A percentile compares a stretch with the other conserved stretches of the same genome.
Conservation (phyloP, 1,140 invertebrate genomes). For the Bradysia coprophila region DNA sequence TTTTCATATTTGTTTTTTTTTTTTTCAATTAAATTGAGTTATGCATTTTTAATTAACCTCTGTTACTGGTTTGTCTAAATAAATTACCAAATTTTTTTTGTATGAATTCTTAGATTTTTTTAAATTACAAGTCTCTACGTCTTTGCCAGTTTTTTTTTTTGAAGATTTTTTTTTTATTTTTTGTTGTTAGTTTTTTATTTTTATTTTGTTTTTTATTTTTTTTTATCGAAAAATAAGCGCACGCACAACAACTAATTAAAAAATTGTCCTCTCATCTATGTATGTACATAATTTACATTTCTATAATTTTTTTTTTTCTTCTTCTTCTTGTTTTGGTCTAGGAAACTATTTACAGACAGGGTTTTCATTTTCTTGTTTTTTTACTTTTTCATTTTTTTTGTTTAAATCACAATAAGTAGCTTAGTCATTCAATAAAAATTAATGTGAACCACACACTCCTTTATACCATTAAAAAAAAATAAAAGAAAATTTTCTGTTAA, state of each 20-base stretch:
- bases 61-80: too few species aligned
- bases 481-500: background rate
- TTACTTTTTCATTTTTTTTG: too few species aligned
- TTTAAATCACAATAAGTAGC: background rate
- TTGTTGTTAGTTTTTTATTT: background rate
- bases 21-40: too few species aligned
- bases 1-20: too few species aligned
- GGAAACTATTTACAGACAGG: background rate
- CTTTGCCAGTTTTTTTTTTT: background rate
- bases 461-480: background rate
- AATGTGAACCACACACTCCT: background rate
- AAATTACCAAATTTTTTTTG: too few species aligned
- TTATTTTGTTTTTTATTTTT: background rate
- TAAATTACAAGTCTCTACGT: constrained; percentile 1
- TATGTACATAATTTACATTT: background rate
- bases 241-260: background rate
- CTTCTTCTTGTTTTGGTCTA: background rate
- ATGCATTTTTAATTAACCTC: too few species aligned
- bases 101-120: background rate
- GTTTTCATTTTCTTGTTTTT: too few species aligned
- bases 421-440: too few species aligned
- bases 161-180: background rate
- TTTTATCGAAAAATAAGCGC: background rate
- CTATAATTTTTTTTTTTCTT: background rate
- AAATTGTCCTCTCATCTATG: background rate